Evolutionary conservation across 2,888 invertebrate species (phyloP), one percentile per base, ranked within the genome.

Genomic region (Mesodorylaimus sp.): DNA sequence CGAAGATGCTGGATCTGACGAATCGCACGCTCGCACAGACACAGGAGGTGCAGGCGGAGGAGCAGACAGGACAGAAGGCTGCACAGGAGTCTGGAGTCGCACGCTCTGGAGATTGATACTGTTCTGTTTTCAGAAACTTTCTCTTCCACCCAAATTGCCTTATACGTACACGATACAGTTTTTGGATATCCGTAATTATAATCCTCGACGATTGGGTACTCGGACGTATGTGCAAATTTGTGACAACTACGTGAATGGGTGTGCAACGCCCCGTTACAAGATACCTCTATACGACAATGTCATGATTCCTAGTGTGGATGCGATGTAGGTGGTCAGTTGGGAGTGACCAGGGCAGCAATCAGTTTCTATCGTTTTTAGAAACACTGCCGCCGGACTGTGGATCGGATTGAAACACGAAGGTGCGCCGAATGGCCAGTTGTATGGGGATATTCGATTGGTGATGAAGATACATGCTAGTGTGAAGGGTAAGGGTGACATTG

Each of bases 321-420:
- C 60, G 26, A 52, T 56, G 56, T 61, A 27, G 48, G 57, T 52
- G 7, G 10, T 19, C 13, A 10, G 16, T 36, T 10, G 13, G 19
- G 19, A 13, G 16, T 36, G 19, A 13, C n/a, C n/a, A n/a, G n/a
- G n/a, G n/a, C n/a, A n/a, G n/a, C n/a, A n/a, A n/a, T n/a, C n/a
- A n/a, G n/a, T n/a, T n/a, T n/a, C n/a, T n/a, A n/a, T n/a, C n/a
- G n/a, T n/a, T n/a, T 48, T 48, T 13, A 83, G 85, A 2, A 81
- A 85, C 2, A 80, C 80, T 0, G 74, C 78, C 53, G 81, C 82
- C 60, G 78, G 80, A 66, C 76, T 91, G 64, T 83, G 76, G 62
- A 76, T 93, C 23, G 76, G 78, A 60, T 87, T 87, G 23, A 10
- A 50, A 41, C 49, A 46, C 24, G 32, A 41, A 3, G 47, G 29